Conservation (phyloP, 2,113 vertebrate species). For the Heterotilapia buettikoferi region DNA sequence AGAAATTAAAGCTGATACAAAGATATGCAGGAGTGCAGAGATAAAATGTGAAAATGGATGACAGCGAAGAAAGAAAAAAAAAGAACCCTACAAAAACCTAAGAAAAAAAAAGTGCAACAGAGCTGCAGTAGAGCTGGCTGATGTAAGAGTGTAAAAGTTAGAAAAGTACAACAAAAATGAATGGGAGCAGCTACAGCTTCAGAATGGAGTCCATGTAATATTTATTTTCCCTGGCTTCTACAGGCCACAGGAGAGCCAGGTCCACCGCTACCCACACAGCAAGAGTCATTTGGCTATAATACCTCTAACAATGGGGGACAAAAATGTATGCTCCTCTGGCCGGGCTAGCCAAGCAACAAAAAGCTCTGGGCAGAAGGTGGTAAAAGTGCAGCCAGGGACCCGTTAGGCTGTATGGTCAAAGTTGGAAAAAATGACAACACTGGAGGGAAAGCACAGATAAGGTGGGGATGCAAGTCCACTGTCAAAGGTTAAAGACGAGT, state of each 20-base stretch:
- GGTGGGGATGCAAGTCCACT: neutral
- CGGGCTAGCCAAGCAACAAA: neutral
- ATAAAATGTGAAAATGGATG: neutral
- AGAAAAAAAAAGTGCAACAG: neutral
- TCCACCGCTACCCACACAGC: neutral
- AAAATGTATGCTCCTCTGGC: neutral
- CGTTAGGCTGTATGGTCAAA: neutral
- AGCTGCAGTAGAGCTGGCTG: neutral
- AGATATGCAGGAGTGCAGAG: neutral
- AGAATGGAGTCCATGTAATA: constrained; percentile 23
- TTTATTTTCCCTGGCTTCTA: constrained; percentile 17
- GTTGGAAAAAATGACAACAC: neutral
- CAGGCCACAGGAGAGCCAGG: neutral
- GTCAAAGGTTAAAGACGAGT: neutral
- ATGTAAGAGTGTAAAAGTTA: constrained; percentile 19
- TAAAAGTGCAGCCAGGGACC: neutral
- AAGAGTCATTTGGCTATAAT: constrained; percentile 28
- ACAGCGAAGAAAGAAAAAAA: neutral
- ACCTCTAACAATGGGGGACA: neutral
- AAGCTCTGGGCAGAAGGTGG: neutral
- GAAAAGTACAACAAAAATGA: constrained; percentile 16
- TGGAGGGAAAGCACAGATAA: neutral
- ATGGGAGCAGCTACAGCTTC: neutral
- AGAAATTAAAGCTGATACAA: neutral
- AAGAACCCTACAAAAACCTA: neutral